Evolutionary conservation across 2,888 invertebrate species (phyloP).

Genomic region (Amiota communis): DNA sequence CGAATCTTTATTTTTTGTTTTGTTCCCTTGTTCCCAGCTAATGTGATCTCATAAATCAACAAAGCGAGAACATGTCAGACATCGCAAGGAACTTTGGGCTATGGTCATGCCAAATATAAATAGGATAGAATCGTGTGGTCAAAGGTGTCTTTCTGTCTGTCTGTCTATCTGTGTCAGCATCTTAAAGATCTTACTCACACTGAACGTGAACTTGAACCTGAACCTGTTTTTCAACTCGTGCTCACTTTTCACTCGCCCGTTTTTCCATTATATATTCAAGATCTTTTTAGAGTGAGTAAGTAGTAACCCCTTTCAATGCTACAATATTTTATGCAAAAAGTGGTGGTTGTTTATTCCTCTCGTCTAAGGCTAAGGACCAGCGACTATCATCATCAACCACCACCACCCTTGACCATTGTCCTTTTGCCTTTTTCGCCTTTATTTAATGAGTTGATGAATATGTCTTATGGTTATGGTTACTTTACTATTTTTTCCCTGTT

Average conservation of each 20-base stretch:
- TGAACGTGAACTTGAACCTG: not conserved
- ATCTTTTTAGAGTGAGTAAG: not conserved
- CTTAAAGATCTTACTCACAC: not conserved
- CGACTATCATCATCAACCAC: not conserved
- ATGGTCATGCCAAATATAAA: too few relatives aligned
- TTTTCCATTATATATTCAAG: not conserved
- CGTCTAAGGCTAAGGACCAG: too few relatives aligned
- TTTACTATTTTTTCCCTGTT: too few relatives aligned
- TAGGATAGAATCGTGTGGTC: not conserved
- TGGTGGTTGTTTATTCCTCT: too few relatives aligned
- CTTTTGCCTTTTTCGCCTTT: not conserved
- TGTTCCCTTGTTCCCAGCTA: conserved; percentile 2
- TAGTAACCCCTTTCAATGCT: too few relatives aligned
- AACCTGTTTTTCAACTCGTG: conserved; percentile 18
- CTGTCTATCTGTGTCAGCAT: not conserved
- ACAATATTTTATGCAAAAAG: too few relatives aligned
- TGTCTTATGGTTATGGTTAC: not conserved
- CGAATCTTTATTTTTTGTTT: too few relatives aligned
- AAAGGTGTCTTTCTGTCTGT: conserved; percentile 14
- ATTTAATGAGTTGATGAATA: conserved; percentile 14
- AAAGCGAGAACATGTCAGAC: not conserved
- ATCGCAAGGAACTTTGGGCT: too few relatives aligned
- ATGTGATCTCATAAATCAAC: conserved; percentile 29
- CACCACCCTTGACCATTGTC: not conserved
- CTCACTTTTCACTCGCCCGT: not conserved